Evolutionary conservation across 2,888 invertebrate species (phyloP), one percentile per base, ranked within the genome.

Genomic region (Yponomeuta evonymella): DNA sequence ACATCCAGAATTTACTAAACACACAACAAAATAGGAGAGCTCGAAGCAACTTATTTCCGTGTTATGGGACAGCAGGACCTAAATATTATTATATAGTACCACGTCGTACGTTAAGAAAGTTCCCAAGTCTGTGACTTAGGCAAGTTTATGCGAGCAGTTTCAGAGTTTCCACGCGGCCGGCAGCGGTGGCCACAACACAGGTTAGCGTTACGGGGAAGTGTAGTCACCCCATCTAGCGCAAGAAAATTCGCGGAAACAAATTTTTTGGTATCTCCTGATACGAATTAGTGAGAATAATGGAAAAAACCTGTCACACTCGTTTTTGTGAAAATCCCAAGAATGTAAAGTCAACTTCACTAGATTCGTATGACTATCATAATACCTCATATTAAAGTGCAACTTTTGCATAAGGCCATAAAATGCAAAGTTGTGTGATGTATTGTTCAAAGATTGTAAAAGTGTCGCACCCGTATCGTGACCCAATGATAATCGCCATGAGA

Each of bases 121-220:
- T 70, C 33, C 15, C 11, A 63, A 23, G 63, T 70, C 70, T 70
- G 62, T 70, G 70, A 62, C 36, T n/a, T 48, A 15, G 48, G 33
- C 63, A 36, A 80, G 77, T 75, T 84, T 85, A 43, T 84, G 78
- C 74, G 75, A 76, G 68, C 69, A 74, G 82, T 88, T 89, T 74
- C 73, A 74, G 76, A 74, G 73, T 75, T 82, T 80, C 81, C 76
- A 82, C 80, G 82, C 75, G 74, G 76, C 73, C 76, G 75, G 72
- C 75, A 73, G 78, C 81, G 83, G 78, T 81, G 83, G 78, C 83
- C 83, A 58, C 51, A 58, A 76, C 77, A 33, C 62, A 63, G 30
- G 51, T 69, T 77, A 76, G 72, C 79, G 75, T 81, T 86, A 81
- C 85, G 78, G 73, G 77, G 84, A 85, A 89, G 88, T 88, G 85